These are phyloP conservation scores for Ceuthmochares aereus DNA, from an alignment of 2,113 vertebrate species.

Conservation along the genomic window DNA sequence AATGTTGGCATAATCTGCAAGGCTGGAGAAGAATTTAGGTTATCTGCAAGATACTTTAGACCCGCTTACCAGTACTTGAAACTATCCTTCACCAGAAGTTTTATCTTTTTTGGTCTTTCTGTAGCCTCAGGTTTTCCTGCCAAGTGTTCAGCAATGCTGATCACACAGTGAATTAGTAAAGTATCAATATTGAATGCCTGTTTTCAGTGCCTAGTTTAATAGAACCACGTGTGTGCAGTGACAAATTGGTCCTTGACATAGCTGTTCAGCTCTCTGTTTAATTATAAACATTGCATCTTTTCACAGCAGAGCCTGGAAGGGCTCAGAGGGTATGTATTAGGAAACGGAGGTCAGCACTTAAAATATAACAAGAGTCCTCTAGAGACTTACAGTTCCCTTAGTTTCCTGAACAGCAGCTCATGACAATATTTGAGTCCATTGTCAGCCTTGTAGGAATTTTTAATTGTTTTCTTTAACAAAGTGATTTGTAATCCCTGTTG, in stretches of 20 bases:
- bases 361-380: not conserved
- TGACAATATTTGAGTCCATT: not conserved
- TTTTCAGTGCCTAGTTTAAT: not conserved
- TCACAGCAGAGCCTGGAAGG: not conserved
- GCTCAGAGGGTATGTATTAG: not conserved
- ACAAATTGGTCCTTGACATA: not conserved
- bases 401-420: not conserved
- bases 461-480: not conserved
- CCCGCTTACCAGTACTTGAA: not conserved
- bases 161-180: not conserved
- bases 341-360: not conserved
- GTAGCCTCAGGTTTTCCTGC: not conserved
- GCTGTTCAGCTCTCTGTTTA: not conserved
- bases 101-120: not conserved
- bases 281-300: not conserved
- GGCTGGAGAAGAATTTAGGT: not conserved
- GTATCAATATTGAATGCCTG: not conserved
- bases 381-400: not conserved
- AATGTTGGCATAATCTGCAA: not conserved
- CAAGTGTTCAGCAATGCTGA: not conserved
- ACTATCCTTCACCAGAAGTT: not conserved
- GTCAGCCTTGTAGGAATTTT: not conserved
- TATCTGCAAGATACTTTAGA: not conserved
- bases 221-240: not conserved
- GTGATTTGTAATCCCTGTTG: not conserved